A percentile compares a stretch with the other conserved stretches of the same genome.
These are phyloP conservation scores for Geotrupes spiniger DNA, from an alignment of 2,888 invertebrate genomes.

Conservation along the genomic window DNA sequence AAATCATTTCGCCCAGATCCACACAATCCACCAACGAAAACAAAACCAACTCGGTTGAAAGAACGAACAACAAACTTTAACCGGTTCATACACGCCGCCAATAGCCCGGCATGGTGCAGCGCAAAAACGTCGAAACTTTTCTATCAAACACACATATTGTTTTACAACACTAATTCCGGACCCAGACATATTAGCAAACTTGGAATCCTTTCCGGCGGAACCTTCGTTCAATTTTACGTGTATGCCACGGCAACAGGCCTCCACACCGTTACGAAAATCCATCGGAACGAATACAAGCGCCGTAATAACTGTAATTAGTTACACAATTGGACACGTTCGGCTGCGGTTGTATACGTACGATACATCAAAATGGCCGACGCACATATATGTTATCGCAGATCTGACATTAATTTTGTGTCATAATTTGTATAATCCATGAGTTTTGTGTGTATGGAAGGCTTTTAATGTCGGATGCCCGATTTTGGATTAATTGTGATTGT, in stretches of 20 bases:
- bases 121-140: no score
- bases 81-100: no score
- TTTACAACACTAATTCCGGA: no score
- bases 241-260: not conserved
- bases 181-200: no score
- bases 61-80: no score
- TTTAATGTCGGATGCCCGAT: slow-evolving; percentile 1
- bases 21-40: no score
- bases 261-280: not conserved
- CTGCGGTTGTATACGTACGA: not conserved
- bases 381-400: not conserved
- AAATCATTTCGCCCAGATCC: no score
- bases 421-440: not conserved
- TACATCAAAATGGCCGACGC: slow-evolving; percentile 1
- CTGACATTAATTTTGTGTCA: slow-evolving; percentile 3
- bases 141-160: no score
- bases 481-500: not conserved
- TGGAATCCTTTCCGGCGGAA: no score
- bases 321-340: slow-evolving; percentile 3
- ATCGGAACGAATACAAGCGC: not conserved
- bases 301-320: slow-evolving; percentile 4
- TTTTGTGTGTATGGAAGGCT: not conserved
- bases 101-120: no score
- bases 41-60: no score
- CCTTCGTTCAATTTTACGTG: no score